Base-by-base conservation (phyloP, 2,797 vertebrate species). In the Schizothorax lantsangensis region DNA sequence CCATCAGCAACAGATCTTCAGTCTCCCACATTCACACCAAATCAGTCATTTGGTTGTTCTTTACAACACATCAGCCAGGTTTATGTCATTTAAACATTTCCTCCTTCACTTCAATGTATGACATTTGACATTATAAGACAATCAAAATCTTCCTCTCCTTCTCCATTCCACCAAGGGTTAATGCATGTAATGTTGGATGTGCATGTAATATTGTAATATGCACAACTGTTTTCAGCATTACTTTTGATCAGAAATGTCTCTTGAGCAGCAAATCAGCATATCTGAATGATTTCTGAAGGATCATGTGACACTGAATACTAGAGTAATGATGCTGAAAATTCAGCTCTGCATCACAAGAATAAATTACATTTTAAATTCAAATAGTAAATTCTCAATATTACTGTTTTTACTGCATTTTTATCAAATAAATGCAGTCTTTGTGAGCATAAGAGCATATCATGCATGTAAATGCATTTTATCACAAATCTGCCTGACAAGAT, bases 1-100 rank as follows among this genome's bases (percentile, higher is more conserved):
- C 36, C 80, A 83, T 59, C 69, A 85, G 79, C 66, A 89, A 71
- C 62, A 74, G 57, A 89, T 87, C 83, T 83, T 75, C 21, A 79
- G 72, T 79, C 78, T 33, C 75, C 43, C 43, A 83, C 81, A 69
- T 78, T 79, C 33, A 57, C 8, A 40, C 75, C 21, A 8, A 57
- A 78, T 59, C 77, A 6, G 54, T 59, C 54, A 59, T 62, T 59
- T 26, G 36, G 3, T 79, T 40, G 36, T 59, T 79, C 36, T 59
- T 38, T 59, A 19, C 21, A 40, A 26, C 11, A 62, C 38, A 12
- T 40, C 21, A 62, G 23, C 8, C 4, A 38, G 54, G 54, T 38
- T 79, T 17, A n/a, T 11, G 3, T 59, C 0, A 78, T 59, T 79
- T 9, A 40, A 40, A 59, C 21, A 15, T 38, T n/a, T 79, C 33